Evolutionary conservation across 2,113 vertebrate species (phyloP), one percentile per base, ranked within the genome.

Genomic region (Octodon degus): DNA sequence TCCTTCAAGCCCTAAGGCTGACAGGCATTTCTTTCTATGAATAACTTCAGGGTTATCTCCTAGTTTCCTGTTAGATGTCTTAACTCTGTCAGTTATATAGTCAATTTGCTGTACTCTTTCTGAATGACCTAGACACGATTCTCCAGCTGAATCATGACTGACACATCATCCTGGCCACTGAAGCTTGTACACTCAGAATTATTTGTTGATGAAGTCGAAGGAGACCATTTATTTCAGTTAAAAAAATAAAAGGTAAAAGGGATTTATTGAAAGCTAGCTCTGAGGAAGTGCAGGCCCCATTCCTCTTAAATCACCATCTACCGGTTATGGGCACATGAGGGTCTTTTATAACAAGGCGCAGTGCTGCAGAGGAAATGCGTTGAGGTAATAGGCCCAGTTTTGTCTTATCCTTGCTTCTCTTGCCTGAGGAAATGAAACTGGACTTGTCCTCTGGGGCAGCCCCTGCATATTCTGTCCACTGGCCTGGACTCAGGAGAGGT

Each of bases 11-110:
- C 20, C 37, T 30, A 60, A 81, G 55, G 22, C 40, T 82, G 50
- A 17, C 65, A 81, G 25, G 43, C 80, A 70, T 92, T 86, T 74
- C 24, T 67, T 89, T 65, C 58, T 97, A 72, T 86, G 43, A 76
- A 89, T 85, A 89, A 68, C 53, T 91, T 93, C 22, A 27, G 30
- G 12, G 60, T 76, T 87, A 93, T n/a, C 53, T 93, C 83, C 47
- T 34, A 88, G 53, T 79, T 60, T 93, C 60, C 53, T 77, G 25
- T 63, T 63, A 62, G 34, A 32, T 47, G 20, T 58, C 68, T 40
- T 74, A 88, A 50, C 32, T 88, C 37, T 72, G 17, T 93, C n/a
- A 43, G 43, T 37, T 85, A n/a, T 60, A 32, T 27, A 83, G 68
- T 60, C 74, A 86, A 24, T 53, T 82, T 82, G 37, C 67, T 82